Base-by-base conservation (phyloP, 2,797 vertebrate genomes). In the Phataginus tricuspis region DNA sequence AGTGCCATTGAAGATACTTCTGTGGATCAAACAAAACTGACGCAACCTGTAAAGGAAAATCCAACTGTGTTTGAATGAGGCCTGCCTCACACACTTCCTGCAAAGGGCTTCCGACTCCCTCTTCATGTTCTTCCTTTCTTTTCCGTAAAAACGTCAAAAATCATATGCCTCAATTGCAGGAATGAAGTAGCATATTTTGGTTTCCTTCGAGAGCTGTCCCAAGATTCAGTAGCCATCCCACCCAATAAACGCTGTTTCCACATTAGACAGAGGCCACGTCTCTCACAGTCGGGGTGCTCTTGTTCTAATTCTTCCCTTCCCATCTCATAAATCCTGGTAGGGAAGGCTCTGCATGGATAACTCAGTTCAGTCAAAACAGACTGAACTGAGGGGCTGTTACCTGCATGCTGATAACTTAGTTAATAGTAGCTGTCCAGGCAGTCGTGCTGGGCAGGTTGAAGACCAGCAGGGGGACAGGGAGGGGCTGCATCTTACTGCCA, bases 381-480 rank as follows among this genome's bases (percentile, higher is more conserved):
- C 37, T 85, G 61, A 94, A 77, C 31, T 13, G n/a, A 89, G 55
- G 51, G 51, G 57, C 53, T 94, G 64, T 95, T 80, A 64, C 51
- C 49, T 88, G 49, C 86, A 86, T 77, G 29, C 63, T 78, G 77
- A 86, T 64, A 78, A 93, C 53, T 85, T 94, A 75, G 72, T 89
- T 75, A 97, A 93, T 88, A 37, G 75, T 66, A n/a, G 57, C 59
- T 96, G 80, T 86, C 90, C 92, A 59, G 59, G 45, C 2, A 66
- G 55, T 72, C 42, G 0, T 1, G 0, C 16, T 34, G 23, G 3
- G 63, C 64, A 68, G 16, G 4, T 69, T 55, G 42, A n/a, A 66
- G 27, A 29, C 53, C 23, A 61, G 7, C 6, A 27, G 63, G 29
- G 10, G 12, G 55, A 7, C 4, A 37, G 45, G 59, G 16, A 51